Evolutionary conservation across 2,888 invertebrate genomes (phyloP).

Genomic region (Aspidapion aeneum): DNA sequence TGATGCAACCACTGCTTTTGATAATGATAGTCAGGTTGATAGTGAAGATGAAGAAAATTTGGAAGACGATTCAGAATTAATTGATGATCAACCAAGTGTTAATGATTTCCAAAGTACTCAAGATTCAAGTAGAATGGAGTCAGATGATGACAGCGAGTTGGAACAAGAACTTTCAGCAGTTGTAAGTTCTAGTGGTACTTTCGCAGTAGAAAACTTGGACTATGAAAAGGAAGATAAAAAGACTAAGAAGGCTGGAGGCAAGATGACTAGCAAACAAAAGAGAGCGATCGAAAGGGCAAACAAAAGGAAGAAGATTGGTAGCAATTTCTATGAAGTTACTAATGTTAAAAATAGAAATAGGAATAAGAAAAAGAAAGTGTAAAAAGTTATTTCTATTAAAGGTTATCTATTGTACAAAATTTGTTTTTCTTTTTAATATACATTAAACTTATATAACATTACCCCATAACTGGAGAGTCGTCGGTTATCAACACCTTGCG

Average conservation of each 20-base stretch:
- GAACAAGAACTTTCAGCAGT: slow-evolving; percentile 42
- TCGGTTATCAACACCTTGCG: slow-evolving; percentile 96
- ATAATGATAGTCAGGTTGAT: slow-evolving; percentile 12
- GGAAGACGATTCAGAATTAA: too few relatives aligned
- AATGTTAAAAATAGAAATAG: slow-evolving; percentile 88
- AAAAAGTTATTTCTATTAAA: neutral
- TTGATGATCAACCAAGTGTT: neutral
- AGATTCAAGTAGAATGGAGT: slow-evolving; percentile 34
- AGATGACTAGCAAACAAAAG: slow-evolving; percentile 72
- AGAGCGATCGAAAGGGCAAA: slow-evolving; percentile 70
- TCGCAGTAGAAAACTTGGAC: slow-evolving; percentile 47
- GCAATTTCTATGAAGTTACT: slow-evolving; percentile 83
- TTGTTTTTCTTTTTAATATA: too few relatives aligned
- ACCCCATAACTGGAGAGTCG: slow-evolving; percentile 98
- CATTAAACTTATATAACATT: too few relatives aligned
- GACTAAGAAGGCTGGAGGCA: slow-evolving; percentile 45
- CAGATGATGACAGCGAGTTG: slow-evolving; percentile 63
- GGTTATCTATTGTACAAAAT: neutral
- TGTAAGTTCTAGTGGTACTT: slow-evolving; percentile 47
- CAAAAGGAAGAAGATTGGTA: slow-evolving; percentile 79
- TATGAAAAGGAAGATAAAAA: slow-evolving; percentile 25
- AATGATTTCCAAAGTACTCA: neutral
- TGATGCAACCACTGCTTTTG: slow-evolving; percentile 1
- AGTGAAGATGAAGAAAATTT: slow-evolving; percentile 38
- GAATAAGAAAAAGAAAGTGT: slow-evolving; percentile 56